These are phyloP conservation scores for Neodiprion lecontei DNA, from an alignment of 1,140 invertebrate genomes.

Conservation along the genomic window DNA sequence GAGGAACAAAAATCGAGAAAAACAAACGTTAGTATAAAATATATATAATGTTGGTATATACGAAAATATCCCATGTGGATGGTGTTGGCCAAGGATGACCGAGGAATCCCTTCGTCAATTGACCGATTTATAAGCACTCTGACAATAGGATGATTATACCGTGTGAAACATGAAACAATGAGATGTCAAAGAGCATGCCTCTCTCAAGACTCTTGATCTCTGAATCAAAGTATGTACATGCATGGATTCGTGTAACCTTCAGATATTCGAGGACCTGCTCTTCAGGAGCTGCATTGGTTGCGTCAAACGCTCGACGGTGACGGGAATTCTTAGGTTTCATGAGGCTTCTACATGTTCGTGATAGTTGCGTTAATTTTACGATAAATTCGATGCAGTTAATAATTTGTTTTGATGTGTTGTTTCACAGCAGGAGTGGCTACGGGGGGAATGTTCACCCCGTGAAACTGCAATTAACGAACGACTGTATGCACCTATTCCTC, in stretches of 20 bases:
- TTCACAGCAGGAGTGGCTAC: not conserved
- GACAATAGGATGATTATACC: conserved; percentile 19
- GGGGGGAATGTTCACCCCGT: not conserved
- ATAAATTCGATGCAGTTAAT: not conserved
- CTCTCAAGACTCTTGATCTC: conserved; percentile 27
- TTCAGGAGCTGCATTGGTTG: not conserved
- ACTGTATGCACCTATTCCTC: not conserved
- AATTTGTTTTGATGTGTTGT: not conserved
- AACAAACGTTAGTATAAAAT: conserved; percentile 8
- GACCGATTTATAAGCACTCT: not conserved
- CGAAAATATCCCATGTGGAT: conserved; percentile 18
- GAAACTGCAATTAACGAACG: not conserved
- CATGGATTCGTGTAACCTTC: conserved; percentile 25
- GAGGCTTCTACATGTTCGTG: not conserved
- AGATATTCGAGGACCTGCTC: not conserved
- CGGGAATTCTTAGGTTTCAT: conserved; percentile 33
- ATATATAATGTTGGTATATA: not conserved
- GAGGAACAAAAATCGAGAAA: not conserved
- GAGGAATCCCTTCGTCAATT: conserved; percentile 10
- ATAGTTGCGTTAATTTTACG: not conserved
- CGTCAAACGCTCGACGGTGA: not conserved
- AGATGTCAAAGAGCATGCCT: conserved; percentile 32
- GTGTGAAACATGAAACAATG: conserved; percentile 29
- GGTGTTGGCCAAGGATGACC: conserved; percentile 19
- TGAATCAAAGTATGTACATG: conserved; percentile 27